These are phyloP conservation scores for Lypha dubia DNA, from an alignment of 2,888 invertebrate genomes.

Conservation along the genomic window DNA sequence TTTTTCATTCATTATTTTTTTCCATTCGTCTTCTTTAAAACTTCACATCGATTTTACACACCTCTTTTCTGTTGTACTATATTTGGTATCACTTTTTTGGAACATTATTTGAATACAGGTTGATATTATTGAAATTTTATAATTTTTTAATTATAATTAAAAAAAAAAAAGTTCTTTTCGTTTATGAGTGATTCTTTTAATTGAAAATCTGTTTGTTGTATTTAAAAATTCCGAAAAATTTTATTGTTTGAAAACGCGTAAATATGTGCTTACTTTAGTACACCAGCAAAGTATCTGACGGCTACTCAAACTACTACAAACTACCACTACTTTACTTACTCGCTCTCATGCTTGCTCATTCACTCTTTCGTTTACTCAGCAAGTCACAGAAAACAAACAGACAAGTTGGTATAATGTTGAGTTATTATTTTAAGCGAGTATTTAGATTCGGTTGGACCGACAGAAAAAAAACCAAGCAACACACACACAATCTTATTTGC, in stretches of 20 bases:
- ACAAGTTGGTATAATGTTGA: conserved; percentile 50
- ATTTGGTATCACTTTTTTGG: conserved; percentile 15
- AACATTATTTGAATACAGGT: neutral
- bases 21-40: conserved; percentile 40
- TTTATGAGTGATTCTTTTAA: conserved; percentile 23
- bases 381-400: conserved; percentile 44
- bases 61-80: conserved; percentile 54
- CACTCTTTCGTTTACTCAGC: conserved; percentile 46
- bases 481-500: conserved; percentile 22
- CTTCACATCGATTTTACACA: conserved; percentile 69
- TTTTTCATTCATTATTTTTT: conserved; percentile 60
- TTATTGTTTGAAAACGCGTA: conserved; percentile 60
- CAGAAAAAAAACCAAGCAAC: no score
- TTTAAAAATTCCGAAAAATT: conserved; percentile 60
- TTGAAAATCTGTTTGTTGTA: conserved; percentile 40
- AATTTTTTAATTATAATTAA: conserved; percentile 11
- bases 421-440: conserved; percentile 56
- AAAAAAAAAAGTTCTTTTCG: conserved; percentile 19
- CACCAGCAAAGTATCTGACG: conserved; percentile 72
- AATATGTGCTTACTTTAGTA: conserved; percentile 71
- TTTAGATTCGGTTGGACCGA: conserved; percentile 56
- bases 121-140: neutral
- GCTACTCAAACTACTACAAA: conserved; percentile 70
- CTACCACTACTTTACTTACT: conserved; percentile 63
- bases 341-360: conserved; percentile 42